phyloP scores from a whole-genome alignment of 1,140 invertebrate genomes.

The Temnothorax curvispinosus region DNA sequence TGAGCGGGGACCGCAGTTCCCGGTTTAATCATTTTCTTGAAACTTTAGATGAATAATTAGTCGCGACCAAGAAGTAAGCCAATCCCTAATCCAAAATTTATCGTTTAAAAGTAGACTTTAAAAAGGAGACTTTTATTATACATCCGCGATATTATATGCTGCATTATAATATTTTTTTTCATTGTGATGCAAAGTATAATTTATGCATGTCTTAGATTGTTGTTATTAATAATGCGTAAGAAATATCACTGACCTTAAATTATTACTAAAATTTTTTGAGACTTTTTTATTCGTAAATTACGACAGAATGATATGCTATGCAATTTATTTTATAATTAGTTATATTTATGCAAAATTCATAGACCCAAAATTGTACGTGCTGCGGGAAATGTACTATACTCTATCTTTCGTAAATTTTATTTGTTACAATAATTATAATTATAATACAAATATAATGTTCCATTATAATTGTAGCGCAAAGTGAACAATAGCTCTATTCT shows the following conservation, averaged over 20 bases:
- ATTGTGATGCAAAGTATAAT: background rate
- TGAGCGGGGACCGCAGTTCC: background rate
- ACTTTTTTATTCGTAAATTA: background rate
- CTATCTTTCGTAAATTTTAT: background rate
- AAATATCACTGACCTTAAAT: background rate
- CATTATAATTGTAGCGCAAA: background rate
- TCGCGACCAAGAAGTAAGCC: background rate
- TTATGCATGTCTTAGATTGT: background rate
- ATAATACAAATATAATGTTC: background rate
- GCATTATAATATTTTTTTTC: conserved; percentile 3
- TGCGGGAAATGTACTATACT: background rate
- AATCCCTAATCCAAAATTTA: background rate
- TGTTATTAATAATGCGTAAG: background rate
- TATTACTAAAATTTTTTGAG: background rate
- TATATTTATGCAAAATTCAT: background rate
- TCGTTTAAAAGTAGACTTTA: background rate
- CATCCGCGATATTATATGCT: background rate
- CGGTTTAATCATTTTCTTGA: conserved; percentile 16
- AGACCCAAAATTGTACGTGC: background rate
- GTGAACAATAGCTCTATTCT: background rate
- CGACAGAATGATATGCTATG: background rate
- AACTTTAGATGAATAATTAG: conserved; percentile 39
- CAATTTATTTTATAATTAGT: background rate
- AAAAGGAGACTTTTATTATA: background rate
- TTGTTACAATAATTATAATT: background rate